Base-by-base conservation (phyloP, 2,888 invertebrate genomes). In the Abrostola triplasia region DNA sequence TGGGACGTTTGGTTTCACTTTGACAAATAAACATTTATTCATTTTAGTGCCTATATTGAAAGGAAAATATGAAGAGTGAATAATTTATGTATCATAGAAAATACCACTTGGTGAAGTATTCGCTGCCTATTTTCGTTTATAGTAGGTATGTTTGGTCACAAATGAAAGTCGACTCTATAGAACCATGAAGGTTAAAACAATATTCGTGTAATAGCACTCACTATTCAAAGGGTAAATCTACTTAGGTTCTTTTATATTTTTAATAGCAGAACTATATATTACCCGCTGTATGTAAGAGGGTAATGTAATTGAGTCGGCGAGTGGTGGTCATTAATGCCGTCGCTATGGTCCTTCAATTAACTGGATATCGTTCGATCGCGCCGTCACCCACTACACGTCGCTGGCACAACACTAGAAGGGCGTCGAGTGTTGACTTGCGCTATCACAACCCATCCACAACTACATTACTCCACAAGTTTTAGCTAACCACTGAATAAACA, bases 291-390 rank as follows among this genome's bases (percentile, higher is more conserved):
- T 47, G 49, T 57, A 35, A 56, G 71, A 47, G 72, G 55, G 76
- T 66, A 56, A 67, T 64, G 65, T 71, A 70, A 70, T 75, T 68
- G 73, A 70, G 61, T 51, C 49, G 63, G 42, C 48, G 62, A 76
- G 66, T 72, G 67, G 40, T 53, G 58, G 73, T 70, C 70, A 74
- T 78, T 77, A 79, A 56, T 70, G 56, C 61, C 54, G 44, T 50
- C 59, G 62, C 66, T 64, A 64, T 74, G 75, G 73, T 62, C 59
- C 78, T 78, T 73, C 79, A 81, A 73, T 83, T 82, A 80, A 79
- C 79, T 69, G 67, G 68, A 68, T 77, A 80, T 77, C 70, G 70
- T 50, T 49, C 52, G 69, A 49, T 52, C 42, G 63, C 53, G 50
- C 51, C 76, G 73, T 64, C 79, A 60, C 67, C 64, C 73, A 67